A percentile compares a stretch with the other conserved stretches of the same genome.
Evolutionary conservation across 2,113 vertebrate species (phyloP).

Genomic region (Coptodon bakossiorum): DNA sequence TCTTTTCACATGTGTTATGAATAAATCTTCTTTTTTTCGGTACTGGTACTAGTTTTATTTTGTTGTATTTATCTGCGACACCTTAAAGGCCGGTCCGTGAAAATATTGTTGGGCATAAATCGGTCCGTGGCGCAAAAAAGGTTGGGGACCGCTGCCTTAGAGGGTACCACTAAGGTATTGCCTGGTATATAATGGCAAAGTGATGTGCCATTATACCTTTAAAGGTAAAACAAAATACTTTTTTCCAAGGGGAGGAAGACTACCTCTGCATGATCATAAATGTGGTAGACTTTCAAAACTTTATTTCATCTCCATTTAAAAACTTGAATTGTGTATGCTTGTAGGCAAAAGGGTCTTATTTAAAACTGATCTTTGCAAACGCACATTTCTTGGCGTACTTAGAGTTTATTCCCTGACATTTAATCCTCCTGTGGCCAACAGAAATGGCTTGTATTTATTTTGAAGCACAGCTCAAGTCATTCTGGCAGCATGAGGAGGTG

Average conservation of each 20-base stretch:
- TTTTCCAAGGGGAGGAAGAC: not conserved
- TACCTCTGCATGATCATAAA: not conserved
- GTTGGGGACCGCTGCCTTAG: not conserved
- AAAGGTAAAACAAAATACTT: not conserved
- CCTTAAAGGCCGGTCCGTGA: no score
- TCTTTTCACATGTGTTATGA: no score
- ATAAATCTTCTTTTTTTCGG: no score
- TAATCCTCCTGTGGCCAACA: not conserved
- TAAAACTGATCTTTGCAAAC: conserved; percentile 5
- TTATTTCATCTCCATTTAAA: not conserved
- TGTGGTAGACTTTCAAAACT: not conserved
- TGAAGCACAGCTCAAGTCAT: not conserved
- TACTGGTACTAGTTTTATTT: no score
- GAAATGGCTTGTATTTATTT: not conserved
- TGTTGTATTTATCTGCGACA: no score
- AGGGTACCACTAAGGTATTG: not conserved
- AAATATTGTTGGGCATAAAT: no score
- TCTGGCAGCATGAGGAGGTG: conserved; percentile 8
- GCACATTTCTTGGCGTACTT: not conserved
- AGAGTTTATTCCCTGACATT: conserved; percentile 10
- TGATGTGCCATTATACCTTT: not conserved
- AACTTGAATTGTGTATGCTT: not conserved
- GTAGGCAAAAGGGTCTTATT: not conserved
- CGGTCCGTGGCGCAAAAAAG: no score
- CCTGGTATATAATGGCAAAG: not conserved